Evolutionary conservation across 2,797 vertebrate species (phyloP), one percentile per base, ranked within the genome.

Genomic region (Enteromius mattozi): DNA sequence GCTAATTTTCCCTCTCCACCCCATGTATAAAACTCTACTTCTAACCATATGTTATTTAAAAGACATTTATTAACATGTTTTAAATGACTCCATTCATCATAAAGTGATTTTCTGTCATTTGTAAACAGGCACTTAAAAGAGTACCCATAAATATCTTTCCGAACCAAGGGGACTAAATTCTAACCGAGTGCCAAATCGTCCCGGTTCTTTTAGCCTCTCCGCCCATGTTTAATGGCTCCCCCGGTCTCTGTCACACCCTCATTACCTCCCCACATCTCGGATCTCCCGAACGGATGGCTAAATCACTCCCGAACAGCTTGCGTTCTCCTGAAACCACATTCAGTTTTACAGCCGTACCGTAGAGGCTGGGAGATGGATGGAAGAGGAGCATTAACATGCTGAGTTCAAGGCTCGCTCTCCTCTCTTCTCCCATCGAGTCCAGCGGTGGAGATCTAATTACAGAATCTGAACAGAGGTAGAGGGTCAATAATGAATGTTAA

Each of bases 391-490:
- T 87, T 83, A 82, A 86, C 76, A 85, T 84, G 84, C 80, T 65
- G 79, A 75, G 72, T 87, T 88, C 65, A 81, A 83, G 83, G 69
- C 80, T 87, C 17, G 13, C 86, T 59, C 21, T 79, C 85, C 35
- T 76, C 69, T 33, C 65, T 14, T 79, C 61, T 75, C 75, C 40
- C 70, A 77, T 56, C 33, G 40, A 72, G 75, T 89, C 85, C 84
- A 74, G 82, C 24, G n/a, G 69, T 77, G 69, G 80, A 87, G 61
- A 83, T 87, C 75, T 88, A 86, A 89, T 89, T 87, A 88, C 83
- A 70, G 85, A 88, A 83, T 80, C 81, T 83, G 75, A 83, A 56
- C 27, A 74, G 80, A 77, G 69, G 76, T 85, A 81, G 47, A 76
- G 84, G 81, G 71, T 69, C 72, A 68, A 87, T 86, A 82, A 86